These are phyloP conservation scores for Stegodyphus mimosarum DNA, from an alignment of 1,140 invertebrate species.

Conservation along the genomic window DNA sequence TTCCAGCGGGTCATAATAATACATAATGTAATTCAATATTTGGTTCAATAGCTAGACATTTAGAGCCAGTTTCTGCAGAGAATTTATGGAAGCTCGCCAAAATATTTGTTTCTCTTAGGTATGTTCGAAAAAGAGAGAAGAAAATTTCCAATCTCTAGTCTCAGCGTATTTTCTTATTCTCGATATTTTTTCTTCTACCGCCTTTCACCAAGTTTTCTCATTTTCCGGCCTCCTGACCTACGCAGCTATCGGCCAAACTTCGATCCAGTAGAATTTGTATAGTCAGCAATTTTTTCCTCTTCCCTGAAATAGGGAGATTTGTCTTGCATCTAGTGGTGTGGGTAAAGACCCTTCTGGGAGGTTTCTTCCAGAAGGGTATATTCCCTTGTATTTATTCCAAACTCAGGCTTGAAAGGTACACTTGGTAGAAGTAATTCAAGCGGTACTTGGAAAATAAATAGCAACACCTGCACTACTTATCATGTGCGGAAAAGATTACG, in stretches of 20 bases:
- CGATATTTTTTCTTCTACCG: slow-evolving; percentile 3
- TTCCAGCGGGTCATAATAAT: too few relatives aligned
- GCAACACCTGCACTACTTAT: neutral
- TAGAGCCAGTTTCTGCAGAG: too few relatives aligned
- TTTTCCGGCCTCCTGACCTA: slow-evolving; percentile 32
- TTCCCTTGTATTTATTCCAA: slow-evolving; percentile 26
- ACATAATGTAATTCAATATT: too few relatives aligned
- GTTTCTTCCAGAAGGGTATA: neutral
- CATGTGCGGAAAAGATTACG: neutral
- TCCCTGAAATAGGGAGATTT: slow-evolving; percentile 22
- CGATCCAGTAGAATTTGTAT: slow-evolving; percentile 52
- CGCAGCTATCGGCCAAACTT: slow-evolving; percentile 33
- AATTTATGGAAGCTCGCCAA: neutral
- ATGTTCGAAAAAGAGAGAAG: slow-evolving; percentile 27
- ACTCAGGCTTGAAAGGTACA: slow-evolving; percentile 35
- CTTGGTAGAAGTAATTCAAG: slow-evolving; percentile 34
- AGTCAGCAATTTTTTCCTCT: slow-evolving; percentile 36
- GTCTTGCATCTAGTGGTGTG: slow-evolving; percentile 43
- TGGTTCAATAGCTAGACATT: too few relatives aligned
- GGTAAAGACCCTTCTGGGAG: neutral
- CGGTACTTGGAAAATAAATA: slow-evolving; percentile 7
- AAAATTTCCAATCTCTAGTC: slow-evolving; percentile 19
- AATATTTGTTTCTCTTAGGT: slow-evolving; percentile 32
- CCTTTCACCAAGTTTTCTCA: slow-evolving; percentile 47
- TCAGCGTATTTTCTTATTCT: slow-evolving; percentile 13